Base-by-base conservation (phyloP, 2,888 invertebrate species). In the Tillus elongatus region DNA sequence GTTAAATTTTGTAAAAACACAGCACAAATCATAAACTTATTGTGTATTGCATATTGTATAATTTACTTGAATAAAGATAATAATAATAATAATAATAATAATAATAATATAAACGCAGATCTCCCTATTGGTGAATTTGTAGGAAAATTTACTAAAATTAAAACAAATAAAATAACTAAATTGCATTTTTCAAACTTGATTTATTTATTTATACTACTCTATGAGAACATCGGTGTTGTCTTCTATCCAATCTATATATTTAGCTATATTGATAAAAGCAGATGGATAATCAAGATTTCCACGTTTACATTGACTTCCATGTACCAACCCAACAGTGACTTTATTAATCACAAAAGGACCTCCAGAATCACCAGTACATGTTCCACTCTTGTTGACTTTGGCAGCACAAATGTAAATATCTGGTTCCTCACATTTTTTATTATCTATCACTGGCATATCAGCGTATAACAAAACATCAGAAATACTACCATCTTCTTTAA, bases 321-420 rank as follows among this genome's bases (percentile, higher is more conserved):
- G 24, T n/a, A 19, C 24, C n/a, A n/a, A n/a, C 24, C 24, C 24
- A 8, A 19, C 9, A 8, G n/a, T 19, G n/a, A 19, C 24, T 19
- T 19, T n/a, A 6, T 19, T 19, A 19, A 19, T n/a, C 6, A n/a
- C 9, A 6, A 19, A 19, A 19, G 24, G 24, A 19, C 24, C 24
- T 19, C 24, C 24, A 19, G 24, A 19, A 19, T 19, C 24, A n/a
- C 24, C 24, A 19, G 24, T 19, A 19, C 24, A 19, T 8, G 24
- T 19, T 19, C 9, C 24, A 19, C 24, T n/a, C 24, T 19, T n/a
- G 24, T 19, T 8, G 24, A n/a, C 9, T 19, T 19, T 19, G 24
- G 6, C 24, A 19, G n/a, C 24, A n/a, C 9, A 6, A 6, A n/a
- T n/a, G n/a, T 19, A 19, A 19, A n/a, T 19, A n/a, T n/a, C n/a